These are phyloP conservation scores for Brachymystax lenok DNA, from an alignment of 2,797 vertebrate species.

Conservation along the genomic window DNA sequence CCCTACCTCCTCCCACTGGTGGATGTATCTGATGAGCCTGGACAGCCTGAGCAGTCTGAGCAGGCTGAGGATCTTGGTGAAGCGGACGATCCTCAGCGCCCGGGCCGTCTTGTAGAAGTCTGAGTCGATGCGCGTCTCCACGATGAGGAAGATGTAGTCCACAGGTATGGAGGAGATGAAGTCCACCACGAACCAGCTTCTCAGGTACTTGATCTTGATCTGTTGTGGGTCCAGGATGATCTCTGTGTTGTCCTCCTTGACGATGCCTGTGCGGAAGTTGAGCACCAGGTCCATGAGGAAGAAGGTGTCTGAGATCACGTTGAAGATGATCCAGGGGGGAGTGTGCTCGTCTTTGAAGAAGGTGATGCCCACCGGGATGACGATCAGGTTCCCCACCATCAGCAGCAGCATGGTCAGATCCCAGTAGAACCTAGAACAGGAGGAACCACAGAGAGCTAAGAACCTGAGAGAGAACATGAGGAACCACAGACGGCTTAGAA, in stretches of 20 bases:
- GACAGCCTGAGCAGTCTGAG: conserved; percentile 92
- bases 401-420: conserved; percentile 98
- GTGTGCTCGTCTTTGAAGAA: conserved; percentile 99
- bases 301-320: conserved; percentile 98
- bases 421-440: conserved; percentile 62
- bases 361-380: conserved; percentile 98
- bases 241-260: conserved; percentile 98
- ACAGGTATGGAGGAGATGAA: conserved; percentile 99
- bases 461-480: too few species aligned
- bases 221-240: conserved; percentile 96
- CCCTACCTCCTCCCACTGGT: conserved; percentile 98
- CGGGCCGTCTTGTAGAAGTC: conserved; percentile 99
- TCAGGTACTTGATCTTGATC: conserved; percentile 97
- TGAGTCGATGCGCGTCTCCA: conserved; percentile 97
- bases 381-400: conserved; percentile 99
- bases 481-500: too few species aligned
- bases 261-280: conserved; percentile 98
- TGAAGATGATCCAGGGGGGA: conserved; percentile 98
- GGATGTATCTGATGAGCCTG: conserved; percentile 96
- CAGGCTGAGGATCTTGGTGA: conserved; percentile 98
- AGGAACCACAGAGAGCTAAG: too few species aligned
- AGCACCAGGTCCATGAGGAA: conserved; percentile 98
- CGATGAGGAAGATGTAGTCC: conserved; percentile 99
- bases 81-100: conserved; percentile 94
- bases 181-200: conserved; percentile 98